Percentiles rank a stretch among this genome's conserved stretches.
phyloP scores from a whole-genome alignment of 2,113 vertebrate species.

The Hippocampus abdominalis region DNA sequence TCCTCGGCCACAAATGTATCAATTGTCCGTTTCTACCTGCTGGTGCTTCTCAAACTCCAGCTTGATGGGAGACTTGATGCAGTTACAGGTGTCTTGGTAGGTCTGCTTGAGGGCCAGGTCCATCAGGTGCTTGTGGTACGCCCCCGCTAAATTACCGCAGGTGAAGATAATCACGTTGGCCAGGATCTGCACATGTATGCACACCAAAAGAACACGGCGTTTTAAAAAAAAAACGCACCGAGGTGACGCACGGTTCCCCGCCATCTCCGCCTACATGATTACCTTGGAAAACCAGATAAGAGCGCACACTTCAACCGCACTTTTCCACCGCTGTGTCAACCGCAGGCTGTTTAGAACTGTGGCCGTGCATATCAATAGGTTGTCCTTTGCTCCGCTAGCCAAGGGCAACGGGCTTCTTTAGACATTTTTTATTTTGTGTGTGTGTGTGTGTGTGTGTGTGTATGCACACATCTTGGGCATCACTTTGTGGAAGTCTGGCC shows the following conservation, averaged over 20 bases:
- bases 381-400: conserved; percentile 26
- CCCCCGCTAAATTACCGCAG: conserved; percentile 92
- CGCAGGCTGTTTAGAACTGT: conserved; percentile 26
- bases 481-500: background rate
- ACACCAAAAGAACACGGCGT: conserved; percentile 12
- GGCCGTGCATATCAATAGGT: conserved; percentile 34
- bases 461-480: background rate
- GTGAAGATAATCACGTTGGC: conserved; percentile 96
- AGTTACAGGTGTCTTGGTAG: conserved; percentile 95
- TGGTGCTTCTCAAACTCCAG: conserved; percentile 96
- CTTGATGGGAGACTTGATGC: conserved; percentile 97
- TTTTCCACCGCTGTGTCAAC: conserved; percentile 41
- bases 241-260: conserved; percentile 21
- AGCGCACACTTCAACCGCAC: conserved; percentile 25
- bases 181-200: conserved; percentile 75
- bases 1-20: too few species aligned
- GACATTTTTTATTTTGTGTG: conserved; percentile 36
- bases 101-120: conserved; percentile 93
- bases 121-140: conserved; percentile 97
- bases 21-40: conserved; percentile 75
- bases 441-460: conserved; percentile 22
- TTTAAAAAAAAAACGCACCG: conserved; percentile 11
- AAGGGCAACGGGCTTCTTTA: conserved; percentile 18
- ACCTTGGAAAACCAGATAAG: conserved; percentile 37
- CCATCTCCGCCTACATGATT: conserved; percentile 34